phyloP scores from a whole-genome alignment of 2,888 invertebrate species.

The Cheilosia vulpina region DNA sequence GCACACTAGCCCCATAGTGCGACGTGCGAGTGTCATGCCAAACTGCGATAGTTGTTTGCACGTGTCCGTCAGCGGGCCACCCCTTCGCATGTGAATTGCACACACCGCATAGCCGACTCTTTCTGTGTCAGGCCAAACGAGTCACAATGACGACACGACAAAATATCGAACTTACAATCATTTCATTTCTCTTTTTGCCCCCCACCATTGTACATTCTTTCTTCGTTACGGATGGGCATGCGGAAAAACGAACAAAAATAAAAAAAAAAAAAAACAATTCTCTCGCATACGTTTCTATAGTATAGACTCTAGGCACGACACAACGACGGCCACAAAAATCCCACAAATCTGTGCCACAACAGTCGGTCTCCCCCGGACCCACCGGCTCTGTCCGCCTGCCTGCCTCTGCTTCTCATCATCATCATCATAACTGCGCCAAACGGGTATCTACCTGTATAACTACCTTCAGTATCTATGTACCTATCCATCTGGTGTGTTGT shows the following conservation, averaged over 20 bases:
- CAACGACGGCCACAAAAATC: constrained; percentile 70
- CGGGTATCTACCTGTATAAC: constrained; percentile 62
- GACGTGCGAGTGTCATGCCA: not conserved
- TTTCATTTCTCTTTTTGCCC: constrained; percentile 58
- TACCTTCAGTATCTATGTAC: constrained; percentile 46
- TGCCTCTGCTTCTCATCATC: constrained; percentile 26
- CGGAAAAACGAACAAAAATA: constrained; percentile 57
- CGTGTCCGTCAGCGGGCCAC: constrained; percentile 56
- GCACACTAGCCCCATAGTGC: not conserved
- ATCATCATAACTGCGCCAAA: constrained; percentile 67
- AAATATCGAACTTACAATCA: constrained; percentile 47
- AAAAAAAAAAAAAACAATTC: constrained; percentile 11
- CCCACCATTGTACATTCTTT: constrained; percentile 58
- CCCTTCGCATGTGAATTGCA: constrained; percentile 47
- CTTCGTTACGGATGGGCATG: constrained; percentile 72
- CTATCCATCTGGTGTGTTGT: constrained; percentile 22
- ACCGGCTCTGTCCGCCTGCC: constrained; percentile 3
- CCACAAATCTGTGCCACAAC: constrained; percentile 75
- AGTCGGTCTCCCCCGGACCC: constrained; percentile 45
- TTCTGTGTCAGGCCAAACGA: constrained; percentile 65
- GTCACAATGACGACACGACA: constrained; percentile 65
- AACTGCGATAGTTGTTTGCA: constrained; percentile 39
- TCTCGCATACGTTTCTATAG: constrained; percentile 11
- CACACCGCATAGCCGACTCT: constrained; percentile 16
- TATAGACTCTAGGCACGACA: constrained; percentile 32